Conservation (phyloP, 2,797 vertebrate species). For the Dallia pectoralis region DNA sequence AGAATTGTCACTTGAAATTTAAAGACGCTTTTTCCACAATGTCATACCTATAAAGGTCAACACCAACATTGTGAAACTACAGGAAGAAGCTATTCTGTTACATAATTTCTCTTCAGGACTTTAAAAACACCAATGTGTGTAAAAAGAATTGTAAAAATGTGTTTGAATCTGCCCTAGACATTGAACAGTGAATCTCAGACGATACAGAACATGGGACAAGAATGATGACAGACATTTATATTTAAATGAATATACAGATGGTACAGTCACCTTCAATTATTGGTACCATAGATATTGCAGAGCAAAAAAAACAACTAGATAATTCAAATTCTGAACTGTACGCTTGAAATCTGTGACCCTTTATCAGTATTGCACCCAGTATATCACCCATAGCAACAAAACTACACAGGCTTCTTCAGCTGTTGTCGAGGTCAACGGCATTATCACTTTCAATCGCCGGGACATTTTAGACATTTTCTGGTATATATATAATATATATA, state of each 20-base stretch:
- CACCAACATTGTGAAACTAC: not conserved
- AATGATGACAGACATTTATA: constrained; percentile 33
- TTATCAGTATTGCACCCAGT: too few species aligned
- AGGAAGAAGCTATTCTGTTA: not conserved
- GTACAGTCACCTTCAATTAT: not conserved
- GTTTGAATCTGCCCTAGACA: constrained; percentile 23
- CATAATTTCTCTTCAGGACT: not conserved
- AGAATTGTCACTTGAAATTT: constrained; percentile 11
- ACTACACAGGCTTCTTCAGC: too few species aligned
- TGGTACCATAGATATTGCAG: too few species aligned
- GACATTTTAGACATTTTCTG: too few species aligned
- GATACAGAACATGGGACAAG: constrained; percentile 20
- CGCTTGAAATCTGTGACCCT: too few species aligned
- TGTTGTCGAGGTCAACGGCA: too few species aligned
- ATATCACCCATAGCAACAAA: too few species aligned
- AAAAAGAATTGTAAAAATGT: not conserved
- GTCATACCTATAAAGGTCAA: constrained; percentile 14
- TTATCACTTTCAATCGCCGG: too few species aligned
- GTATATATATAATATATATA: too few species aligned
- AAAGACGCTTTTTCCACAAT: constrained; percentile 12
- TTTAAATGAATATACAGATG: constrained; percentile 41
- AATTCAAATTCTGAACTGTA: too few species aligned
- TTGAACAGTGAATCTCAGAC: not conserved
- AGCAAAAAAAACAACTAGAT: too few species aligned
- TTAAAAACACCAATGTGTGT: too few species aligned